These are phyloP conservation scores for Ichneumoninae sp. DNA, from an alignment of 2,888 invertebrate genomes.

Conservation along the genomic window DNA sequence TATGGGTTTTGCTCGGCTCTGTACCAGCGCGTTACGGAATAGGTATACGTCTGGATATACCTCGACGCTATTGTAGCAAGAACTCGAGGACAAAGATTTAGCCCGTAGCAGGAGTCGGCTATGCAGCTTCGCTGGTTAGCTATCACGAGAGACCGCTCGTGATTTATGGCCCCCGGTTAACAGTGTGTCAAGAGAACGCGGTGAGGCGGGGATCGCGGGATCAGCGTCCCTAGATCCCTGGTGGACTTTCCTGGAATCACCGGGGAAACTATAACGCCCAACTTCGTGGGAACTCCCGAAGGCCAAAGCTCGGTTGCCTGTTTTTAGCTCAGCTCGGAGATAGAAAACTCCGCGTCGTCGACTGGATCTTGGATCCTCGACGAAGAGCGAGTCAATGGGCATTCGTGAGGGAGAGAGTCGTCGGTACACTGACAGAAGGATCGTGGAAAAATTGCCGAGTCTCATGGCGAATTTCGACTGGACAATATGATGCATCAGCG, in stretches of 20 bases:
- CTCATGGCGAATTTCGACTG: too few species aligned
- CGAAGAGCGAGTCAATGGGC: not conserved
- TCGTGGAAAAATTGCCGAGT: too few species aligned
- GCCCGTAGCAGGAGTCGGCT: slow-evolving; percentile 24
- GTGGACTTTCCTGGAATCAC: slow-evolving; percentile 36
- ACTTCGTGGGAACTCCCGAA: slow-evolving; percentile 31
- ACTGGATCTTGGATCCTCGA: not conserved
- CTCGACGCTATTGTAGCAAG: slow-evolving; percentile 27
- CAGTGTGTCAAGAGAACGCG: slow-evolving; percentile 63
- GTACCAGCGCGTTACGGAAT: not conserved
- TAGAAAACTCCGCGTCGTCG: slow-evolving; percentile 19
- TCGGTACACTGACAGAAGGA: not conserved
- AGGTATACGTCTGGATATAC: not conserved
- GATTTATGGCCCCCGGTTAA: slow-evolving; percentile 68
- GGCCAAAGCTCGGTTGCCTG: slow-evolving; percentile 11
- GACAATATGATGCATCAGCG: too few species aligned
- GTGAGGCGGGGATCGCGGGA: slow-evolving; percentile 16
- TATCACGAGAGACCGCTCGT: slow-evolving; percentile 54
- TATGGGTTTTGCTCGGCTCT: slow-evolving; percentile 26
- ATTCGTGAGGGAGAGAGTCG: not conserved
- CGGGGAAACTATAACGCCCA: slow-evolving; percentile 40
- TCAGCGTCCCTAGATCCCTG: slow-evolving; percentile 15
- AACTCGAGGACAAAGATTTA: slow-evolving; percentile 63
- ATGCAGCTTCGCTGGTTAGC: slow-evolving; percentile 57
- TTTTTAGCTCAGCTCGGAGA: slow-evolving; percentile 1